Evolutionary conservation across 2,113 vertebrate genomes (phyloP).

Genomic region (Aptenodytes patagonicus): DNA sequence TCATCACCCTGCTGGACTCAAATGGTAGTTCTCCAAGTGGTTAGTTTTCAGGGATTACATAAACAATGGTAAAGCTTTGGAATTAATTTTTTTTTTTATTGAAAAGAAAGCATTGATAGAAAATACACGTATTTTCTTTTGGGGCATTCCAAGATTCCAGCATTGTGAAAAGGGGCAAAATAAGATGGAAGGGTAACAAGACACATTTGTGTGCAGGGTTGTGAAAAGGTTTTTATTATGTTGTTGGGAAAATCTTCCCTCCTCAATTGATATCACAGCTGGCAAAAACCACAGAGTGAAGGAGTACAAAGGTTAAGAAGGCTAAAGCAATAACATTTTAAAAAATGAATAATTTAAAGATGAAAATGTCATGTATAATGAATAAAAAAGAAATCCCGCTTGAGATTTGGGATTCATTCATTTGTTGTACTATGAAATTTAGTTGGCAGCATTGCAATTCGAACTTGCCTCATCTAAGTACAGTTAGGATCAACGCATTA

Average conservation of each 20-base stretch:
- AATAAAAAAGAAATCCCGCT: slow-evolving; percentile 55
- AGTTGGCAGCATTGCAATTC: slow-evolving; percentile 51
- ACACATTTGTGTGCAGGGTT: neutral
- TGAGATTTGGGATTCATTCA: slow-evolving; percentile 67
- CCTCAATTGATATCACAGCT: slow-evolving; percentile 24
- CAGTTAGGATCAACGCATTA: slow-evolving; percentile 70
- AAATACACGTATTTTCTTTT: neutral
- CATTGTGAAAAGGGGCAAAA: neutral
- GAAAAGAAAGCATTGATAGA: neutral
- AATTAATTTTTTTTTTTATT: neutral
- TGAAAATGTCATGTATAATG: slow-evolving; percentile 75
- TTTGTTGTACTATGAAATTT: slow-evolving; percentile 56
- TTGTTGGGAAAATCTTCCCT: neutral
- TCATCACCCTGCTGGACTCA: neutral
- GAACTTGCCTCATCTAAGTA: slow-evolving; percentile 56
- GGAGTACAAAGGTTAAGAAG: slow-evolving; percentile 62
- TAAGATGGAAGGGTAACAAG: neutral
- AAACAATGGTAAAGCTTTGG: neutral
- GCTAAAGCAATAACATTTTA: slow-evolving; percentile 33
- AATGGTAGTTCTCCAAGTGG: neutral
- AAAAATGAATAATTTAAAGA: slow-evolving; percentile 75
- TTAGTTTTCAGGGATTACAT: neutral
- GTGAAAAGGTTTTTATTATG: slow-evolving; percentile 17
- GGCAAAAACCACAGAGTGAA: slow-evolving; percentile 30
- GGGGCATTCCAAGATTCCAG: neutral